Conservation (phyloP, 1,140 invertebrate genomes). For the Drosophila rhopaloa region DNA sequence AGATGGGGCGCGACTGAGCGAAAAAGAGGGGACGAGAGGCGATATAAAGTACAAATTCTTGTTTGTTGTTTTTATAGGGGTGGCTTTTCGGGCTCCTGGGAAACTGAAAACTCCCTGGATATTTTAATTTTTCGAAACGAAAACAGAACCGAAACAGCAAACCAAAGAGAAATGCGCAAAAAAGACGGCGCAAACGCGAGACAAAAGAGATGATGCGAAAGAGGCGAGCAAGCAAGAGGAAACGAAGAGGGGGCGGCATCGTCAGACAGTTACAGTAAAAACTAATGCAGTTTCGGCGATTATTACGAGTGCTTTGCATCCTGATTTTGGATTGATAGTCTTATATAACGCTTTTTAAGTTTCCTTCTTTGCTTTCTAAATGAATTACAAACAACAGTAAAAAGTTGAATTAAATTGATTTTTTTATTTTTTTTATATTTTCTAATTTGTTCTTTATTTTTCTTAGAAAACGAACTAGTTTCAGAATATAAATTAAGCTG, state of each 20-base stretch:
- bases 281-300: background rate
- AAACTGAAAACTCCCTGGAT: constrained; percentile 48
- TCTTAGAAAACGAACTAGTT: too few species aligned
- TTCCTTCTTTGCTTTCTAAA: too few species aligned
- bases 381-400: too few species aligned
- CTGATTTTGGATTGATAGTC: too few species aligned
- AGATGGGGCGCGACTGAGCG: constrained; percentile 18
- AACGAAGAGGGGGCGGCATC: constrained; percentile 14
- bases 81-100: constrained; percentile 53
- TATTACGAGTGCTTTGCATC: background rate
- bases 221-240: constrained; percentile 20
- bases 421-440: too few species aligned
- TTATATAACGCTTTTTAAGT: too few species aligned
- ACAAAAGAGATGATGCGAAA: constrained; percentile 70
- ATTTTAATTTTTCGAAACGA: constrained; percentile 65
- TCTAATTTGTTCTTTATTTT: too few species aligned
- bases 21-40: constrained; percentile 18
- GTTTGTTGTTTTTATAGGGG: constrained; percentile 66
- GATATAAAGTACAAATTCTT: constrained; percentile 47
- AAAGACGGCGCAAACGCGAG: constrained; percentile 79
- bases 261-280: constrained; percentile 13
- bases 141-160: constrained; percentile 58
- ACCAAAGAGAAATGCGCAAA: constrained; percentile 71
- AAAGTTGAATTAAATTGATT: too few species aligned
- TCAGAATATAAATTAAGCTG: too few species aligned